Evolutionary conservation across 1,140 invertebrate species (phyloP).

Genomic region (Zophobas morio): DNA sequence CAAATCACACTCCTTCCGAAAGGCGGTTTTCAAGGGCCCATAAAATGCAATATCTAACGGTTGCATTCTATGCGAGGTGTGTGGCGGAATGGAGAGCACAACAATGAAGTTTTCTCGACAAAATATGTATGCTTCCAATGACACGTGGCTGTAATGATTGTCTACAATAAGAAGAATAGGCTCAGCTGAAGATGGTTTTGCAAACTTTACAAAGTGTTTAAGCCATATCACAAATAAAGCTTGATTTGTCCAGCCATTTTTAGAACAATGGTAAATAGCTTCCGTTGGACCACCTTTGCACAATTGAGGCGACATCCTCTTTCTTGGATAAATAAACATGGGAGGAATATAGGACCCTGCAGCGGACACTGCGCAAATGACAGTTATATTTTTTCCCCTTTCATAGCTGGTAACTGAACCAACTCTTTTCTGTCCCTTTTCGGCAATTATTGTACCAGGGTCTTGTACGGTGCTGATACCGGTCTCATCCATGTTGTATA

Average conservation of each 20-base stretch:
- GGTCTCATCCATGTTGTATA: conserved; percentile 63
- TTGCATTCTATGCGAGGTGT: too few relatives aligned
- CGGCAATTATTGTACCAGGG: conserved; percentile 58
- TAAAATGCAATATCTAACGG: too few relatives aligned
- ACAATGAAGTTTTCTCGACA: too few relatives aligned
- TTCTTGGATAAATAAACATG: conserved; percentile 64
- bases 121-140: too few relatives aligned
- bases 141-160: background rate
- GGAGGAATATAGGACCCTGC: conserved; percentile 61
- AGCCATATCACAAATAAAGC: conserved; percentile 21
- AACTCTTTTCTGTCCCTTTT: conserved; percentile 63
- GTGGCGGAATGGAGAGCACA: too few relatives aligned
- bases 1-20: too few relatives aligned
- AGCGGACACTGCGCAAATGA: conserved; percentile 63
- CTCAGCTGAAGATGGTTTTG: conserved; percentile 20
- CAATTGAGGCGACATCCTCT: conserved; percentile 26
- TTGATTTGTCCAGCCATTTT: background rate
- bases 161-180: background rate
- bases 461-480: conserved; percentile 61
- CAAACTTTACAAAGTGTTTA: conserved; percentile 46
- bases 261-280: conserved; percentile 11
- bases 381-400: conserved; percentile 61
- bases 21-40: too few relatives aligned
- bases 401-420: conserved; percentile 57
- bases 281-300: conserved; percentile 39